Evolutionary conservation across 2,113 vertebrate genomes (phyloP), one percentile per base, ranked within the genome.

Genomic region (Echinops telfairi): DNA sequence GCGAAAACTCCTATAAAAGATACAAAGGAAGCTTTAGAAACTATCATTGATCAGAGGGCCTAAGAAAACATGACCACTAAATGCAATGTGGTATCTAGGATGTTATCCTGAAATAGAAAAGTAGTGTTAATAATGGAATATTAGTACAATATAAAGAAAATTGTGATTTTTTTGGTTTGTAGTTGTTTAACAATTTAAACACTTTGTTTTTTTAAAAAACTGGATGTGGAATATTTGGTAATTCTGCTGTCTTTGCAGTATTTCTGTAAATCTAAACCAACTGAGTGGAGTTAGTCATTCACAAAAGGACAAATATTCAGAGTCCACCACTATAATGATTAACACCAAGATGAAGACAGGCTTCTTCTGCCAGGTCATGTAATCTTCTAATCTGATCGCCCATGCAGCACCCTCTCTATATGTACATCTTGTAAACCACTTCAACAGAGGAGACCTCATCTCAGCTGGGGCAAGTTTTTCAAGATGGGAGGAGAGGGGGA

Each of bases 61-160:
- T 82, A 93, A 83, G 53, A 23, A 93, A 14, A 66, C 57, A 85
- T 38, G 64, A 84, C 27, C 88, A 62, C 64, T 78, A 83, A 62
- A 83, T 23, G 38, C n/a, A 78, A 78, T 53, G 71, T 17, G 36
- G 23, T 88, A 84, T 66, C 47, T 9, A 53, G 47, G 47, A 53
- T 8, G 12, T 53, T 4, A 53, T 53, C 47, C 27, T 84, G 64
- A 27, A 78, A 47, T 11, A 86, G 6, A 58, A 71, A 53, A 53
- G 47, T 53, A 12, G 47, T 8, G 47, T 53, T 53, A 10, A 53
- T 53, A 53, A 40, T 1, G 23, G 62, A 43, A 75, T 9, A 25
- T 53, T 27, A 43, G 23, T 77, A 38, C 40, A 47, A 89, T 82
- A 82, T 17, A 47, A 76, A 82, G 58, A 60, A 77, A 89, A 23